A percentile compares a stretch with the other conserved stretches of the same genome.
Evolutionary conservation across 1,140 invertebrate species (phyloP).

Genomic region (Eueides isabella): DNA sequence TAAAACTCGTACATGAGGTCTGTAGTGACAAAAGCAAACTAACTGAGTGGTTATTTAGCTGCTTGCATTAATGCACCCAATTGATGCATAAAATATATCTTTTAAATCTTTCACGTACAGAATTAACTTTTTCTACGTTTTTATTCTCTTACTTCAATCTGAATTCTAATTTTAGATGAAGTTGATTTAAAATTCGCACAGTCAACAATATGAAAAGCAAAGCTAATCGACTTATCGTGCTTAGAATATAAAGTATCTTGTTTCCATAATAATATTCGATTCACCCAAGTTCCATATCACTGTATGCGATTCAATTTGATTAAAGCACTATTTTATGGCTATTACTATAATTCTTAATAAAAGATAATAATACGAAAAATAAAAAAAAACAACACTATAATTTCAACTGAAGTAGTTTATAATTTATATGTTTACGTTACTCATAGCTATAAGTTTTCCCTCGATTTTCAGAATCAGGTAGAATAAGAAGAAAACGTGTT

Average conservation of each 20-base stretch:
- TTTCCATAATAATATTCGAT: constrained; percentile 71
- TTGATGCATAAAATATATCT: no score
- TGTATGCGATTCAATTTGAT: background rate
- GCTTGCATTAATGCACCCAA: no score
- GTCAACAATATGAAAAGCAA: constrained; percentile 77
- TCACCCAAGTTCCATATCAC: constrained; percentile 39
- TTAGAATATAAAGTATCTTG: constrained; percentile 74
- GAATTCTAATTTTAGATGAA: constrained; percentile 68
- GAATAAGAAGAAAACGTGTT: background rate
- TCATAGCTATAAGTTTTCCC: constrained; percentile 39
- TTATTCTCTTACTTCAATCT: constrained; percentile 46
- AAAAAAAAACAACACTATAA: background rate
- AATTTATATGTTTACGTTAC: background rate
- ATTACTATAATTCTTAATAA: background rate
- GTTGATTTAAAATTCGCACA: constrained; percentile 62
- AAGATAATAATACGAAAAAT: background rate
- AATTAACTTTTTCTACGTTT: no score
- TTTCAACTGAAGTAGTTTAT: constrained; percentile 41
- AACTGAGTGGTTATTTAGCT: no score
- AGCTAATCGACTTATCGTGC: constrained; percentile 70
- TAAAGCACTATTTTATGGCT: background rate
- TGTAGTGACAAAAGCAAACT: no score
- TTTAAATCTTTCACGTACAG: no score
- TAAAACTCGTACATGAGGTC: no score
- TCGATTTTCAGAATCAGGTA: constrained; percentile 27